Conservation (phyloP, 2,797 vertebrate genomes). For the Microctenopoma steveboyesi region DNA sequence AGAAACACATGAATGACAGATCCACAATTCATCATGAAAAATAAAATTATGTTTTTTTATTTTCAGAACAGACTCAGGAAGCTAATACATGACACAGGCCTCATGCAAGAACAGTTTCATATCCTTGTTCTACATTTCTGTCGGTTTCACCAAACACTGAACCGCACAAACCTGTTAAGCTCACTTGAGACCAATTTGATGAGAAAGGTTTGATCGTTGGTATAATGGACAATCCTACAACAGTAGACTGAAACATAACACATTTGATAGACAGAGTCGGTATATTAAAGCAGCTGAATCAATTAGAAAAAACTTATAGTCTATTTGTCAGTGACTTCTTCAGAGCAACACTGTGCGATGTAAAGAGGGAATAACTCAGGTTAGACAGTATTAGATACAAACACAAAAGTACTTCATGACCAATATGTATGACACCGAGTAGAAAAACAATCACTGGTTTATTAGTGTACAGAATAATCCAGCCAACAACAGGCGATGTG, state of each 20-base stretch:
- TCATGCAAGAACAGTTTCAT: neutral
- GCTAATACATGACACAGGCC: constrained; percentile 22
- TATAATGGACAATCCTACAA: too few species aligned
- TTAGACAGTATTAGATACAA: too few species aligned
- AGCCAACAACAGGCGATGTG: neutral
- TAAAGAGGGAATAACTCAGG: too few species aligned
- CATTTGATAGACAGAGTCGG: too few species aligned
- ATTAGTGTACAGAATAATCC: neutral
- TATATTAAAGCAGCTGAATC: too few species aligned
- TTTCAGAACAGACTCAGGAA: constrained; percentile 34
- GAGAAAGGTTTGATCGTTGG: too few species aligned
- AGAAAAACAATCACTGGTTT: neutral
- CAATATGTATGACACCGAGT: too few species aligned
- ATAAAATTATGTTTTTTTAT: constrained; percentile 31
- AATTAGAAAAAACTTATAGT: too few species aligned
- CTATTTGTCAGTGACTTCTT: too few species aligned
- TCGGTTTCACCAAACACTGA: neutral
- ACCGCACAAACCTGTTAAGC: neutral
- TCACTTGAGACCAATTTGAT: neutral
- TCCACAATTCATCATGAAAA: neutral
- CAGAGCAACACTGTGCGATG: too few species aligned
- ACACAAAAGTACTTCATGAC: too few species aligned
- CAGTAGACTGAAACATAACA: too few species aligned
- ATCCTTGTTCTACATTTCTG: neutral
- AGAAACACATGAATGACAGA: neutral